phyloP scores from a whole-genome alignment of 1,140 invertebrate genomes.

The Proales similis region DNA sequence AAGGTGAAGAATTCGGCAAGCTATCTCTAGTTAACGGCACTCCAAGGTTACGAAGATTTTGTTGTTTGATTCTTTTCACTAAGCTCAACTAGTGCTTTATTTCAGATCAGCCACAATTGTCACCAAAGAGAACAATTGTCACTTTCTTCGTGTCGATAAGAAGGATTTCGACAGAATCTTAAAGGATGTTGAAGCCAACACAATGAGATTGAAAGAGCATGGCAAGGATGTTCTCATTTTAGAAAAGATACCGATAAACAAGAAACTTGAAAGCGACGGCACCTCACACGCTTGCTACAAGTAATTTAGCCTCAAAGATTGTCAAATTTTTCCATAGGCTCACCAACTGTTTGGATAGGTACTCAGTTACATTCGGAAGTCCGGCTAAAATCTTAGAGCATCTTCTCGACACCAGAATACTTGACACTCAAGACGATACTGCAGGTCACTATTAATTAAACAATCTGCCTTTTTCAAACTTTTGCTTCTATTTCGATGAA shows the following conservation, averaged over 20 bases:
- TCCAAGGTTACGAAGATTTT: conserved; percentile 59
- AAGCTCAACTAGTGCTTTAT: too few species aligned
- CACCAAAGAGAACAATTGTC: conserved; percentile 72
- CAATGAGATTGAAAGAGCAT: conserved; percentile 75
- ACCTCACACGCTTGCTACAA: conserved; percentile 59
- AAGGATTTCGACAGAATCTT: conserved; percentile 77
- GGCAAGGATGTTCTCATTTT: conserved; percentile 75
- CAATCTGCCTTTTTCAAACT: not conserved
- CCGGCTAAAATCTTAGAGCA: conserved; percentile 80
- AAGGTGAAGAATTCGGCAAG: conserved; percentile 82
- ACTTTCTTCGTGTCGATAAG: conserved; percentile 77
- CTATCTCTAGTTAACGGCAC: conserved; percentile 77
- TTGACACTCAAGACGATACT: conserved; percentile 54
- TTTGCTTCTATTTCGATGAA: conserved; percentile 26
- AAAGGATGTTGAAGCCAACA: conserved; percentile 78
- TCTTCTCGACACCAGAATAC: conserved; percentile 70
- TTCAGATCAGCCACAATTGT: conserved; percentile 76
- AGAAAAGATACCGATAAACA: conserved; percentile 62
- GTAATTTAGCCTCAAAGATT: conserved; percentile 51
- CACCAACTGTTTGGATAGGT: conserved; percentile 56
- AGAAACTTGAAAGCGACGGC: conserved; percentile 43
- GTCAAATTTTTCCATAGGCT: not conserved
- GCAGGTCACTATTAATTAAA: conserved; percentile 42
- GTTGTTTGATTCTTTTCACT: not conserved
- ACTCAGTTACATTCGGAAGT: conserved; percentile 78